Base-by-base conservation (phyloP, 2,888 invertebrate species). In the Parthenolecanium corni region DNA sequence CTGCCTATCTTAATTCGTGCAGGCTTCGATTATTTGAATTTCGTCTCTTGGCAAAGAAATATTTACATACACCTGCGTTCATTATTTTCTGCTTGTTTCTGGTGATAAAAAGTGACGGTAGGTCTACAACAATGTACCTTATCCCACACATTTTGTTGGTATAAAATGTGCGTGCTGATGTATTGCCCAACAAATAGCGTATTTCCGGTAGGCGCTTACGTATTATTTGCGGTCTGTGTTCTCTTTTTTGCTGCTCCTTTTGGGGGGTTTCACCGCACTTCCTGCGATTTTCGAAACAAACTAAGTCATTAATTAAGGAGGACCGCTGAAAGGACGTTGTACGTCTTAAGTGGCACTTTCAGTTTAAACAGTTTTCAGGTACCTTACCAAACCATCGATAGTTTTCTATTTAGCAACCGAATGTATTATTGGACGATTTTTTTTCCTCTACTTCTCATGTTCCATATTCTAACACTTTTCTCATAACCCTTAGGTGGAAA, bases 121-220 rank as follows among this genome's bases (percentile, higher is more conserved):
- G 9, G 31, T 9, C 31, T 31, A 4, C 4, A 31, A 31, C 31
- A 31, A 31, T 31, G 31, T 31, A 31, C 31, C 31, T 21, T 49
- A 18, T 49, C 49, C 49, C 49, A 49, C 49, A 20, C 21, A n/a
- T 21, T 1, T 18, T 36, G 25, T 61, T 49, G 51, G 38, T 49
- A 61, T 49, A 61, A 24, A 21, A 16, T 40, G 61, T 61, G 61
- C 61, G 61, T 61, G 61, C 49, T 47, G 51, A 61, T 40, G 49
- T 47, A 61, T 61, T 61, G 49, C 51, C 49, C 61, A 61, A 61
- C 49, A 61, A 49, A 61, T 61, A 61, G 61, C 61, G 51, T 61
- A 61, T 61, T 61, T 61, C 61, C 61, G 61, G 61, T 61, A 61
- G 61, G 61, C 61, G 61, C 61, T 61, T 61, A 49, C 49, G 46